phyloP scores from a whole-genome alignment of 2,797 vertebrate species.

The Anisognathus igniventris region DNA sequence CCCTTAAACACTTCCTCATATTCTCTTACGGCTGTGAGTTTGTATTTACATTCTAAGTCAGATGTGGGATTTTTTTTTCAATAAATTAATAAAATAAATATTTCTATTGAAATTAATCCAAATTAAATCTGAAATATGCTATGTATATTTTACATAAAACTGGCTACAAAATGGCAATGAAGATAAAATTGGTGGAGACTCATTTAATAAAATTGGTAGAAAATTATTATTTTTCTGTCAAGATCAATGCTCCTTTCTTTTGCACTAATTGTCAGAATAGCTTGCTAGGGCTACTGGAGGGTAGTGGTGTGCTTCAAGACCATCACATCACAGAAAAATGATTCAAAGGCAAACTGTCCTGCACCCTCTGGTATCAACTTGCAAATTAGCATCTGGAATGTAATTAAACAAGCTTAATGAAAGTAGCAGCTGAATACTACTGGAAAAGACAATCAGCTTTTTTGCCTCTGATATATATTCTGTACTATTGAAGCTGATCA shows the following conservation, averaged over 20 bases:
- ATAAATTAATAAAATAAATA: neutral
- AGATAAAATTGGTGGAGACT: conserved; percentile 83
- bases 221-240: conserved; percentile 90
- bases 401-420: conserved; percentile 98
- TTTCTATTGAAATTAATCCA: neutral
- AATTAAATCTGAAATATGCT: neutral
- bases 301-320: conserved; percentile 81
- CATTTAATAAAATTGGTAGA: conserved; percentile 86
- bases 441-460: conserved; percentile 86
- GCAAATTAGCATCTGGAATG: conserved; percentile 98
- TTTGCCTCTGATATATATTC: conserved; percentile 81
- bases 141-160: neutral
- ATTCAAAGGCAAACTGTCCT: conserved; percentile 93
- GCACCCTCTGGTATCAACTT: conserved; percentile 93
- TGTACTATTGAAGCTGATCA: conserved; percentile 88
- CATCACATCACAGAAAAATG: conserved; percentile 90
- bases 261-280: conserved; percentile 94
- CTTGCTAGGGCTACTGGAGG: conserved; percentile 79
- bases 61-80: neutral
- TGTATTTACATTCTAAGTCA: neutral
- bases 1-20: neutral
- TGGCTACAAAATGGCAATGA: neutral
- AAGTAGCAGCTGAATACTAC: conserved; percentile 86
- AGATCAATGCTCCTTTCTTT: conserved; percentile 86
- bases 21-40: neutral